Evolutionary conservation across 2,113 vertebrate genomes (phyloP).

Genomic region (Strix aluco): DNA sequence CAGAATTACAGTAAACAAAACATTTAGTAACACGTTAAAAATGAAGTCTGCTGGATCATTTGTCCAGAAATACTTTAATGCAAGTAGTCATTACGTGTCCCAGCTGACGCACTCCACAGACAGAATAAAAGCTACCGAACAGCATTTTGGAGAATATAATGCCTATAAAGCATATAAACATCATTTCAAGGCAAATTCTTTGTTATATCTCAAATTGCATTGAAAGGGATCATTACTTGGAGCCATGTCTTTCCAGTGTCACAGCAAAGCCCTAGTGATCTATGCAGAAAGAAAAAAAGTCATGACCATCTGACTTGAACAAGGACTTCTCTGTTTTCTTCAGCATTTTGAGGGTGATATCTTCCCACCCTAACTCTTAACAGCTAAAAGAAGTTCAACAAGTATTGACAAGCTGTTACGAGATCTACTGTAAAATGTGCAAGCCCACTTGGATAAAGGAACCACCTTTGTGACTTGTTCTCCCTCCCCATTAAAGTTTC

Average conservation of each 20-base stretch:
- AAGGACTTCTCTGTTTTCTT: not conserved
- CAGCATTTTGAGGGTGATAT: not conserved
- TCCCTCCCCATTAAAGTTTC: not conserved
- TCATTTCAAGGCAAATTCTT: not conserved
- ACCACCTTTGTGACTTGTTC: not conserved
- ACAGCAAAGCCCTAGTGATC: not conserved
- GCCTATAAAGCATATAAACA: not conserved
- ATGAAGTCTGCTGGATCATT: not conserved
- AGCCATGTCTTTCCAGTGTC: not conserved
- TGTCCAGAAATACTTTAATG: not conserved
- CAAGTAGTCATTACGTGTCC: not conserved
- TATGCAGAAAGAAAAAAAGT: not conserved
- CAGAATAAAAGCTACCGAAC: not conserved
- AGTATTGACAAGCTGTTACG: not conserved
- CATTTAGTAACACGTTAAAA: not conserved
- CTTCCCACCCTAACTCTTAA: not conserved
- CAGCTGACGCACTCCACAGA: not conserved
- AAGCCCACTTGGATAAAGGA: not conserved
- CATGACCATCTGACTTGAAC: not conserved
- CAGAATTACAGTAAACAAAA: not conserved
- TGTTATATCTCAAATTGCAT: not conserved
- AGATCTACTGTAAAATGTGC: not conserved
- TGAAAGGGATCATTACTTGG: not conserved
- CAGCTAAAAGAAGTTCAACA: not conserved
- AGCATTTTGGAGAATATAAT: not conserved